A percentile compares a stretch with the other conserved stretches of the same genome.
Conservation (phyloP, 2,113 vertebrate genomes). For the Neodon shergylaensis region DNA sequence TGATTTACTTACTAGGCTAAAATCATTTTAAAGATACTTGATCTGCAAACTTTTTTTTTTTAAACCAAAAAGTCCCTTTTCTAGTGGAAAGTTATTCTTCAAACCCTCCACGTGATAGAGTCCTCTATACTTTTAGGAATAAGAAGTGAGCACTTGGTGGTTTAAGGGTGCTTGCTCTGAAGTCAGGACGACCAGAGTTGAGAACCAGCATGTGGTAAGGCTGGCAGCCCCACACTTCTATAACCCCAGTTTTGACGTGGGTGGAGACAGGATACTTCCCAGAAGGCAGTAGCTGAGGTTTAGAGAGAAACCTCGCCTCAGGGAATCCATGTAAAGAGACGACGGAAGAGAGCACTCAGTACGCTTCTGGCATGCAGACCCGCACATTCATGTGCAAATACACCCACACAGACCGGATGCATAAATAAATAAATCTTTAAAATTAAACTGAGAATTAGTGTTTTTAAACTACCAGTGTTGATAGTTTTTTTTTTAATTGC, state of each 20-base stretch:
- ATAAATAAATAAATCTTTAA: neutral
- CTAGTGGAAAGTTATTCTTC: neutral
- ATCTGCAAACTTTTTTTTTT: neutral
- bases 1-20: neutral
- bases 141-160: neutral
- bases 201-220: too few species aligned
- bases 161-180: neutral
- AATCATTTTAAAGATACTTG: neutral
- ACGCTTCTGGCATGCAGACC: too few species aligned
- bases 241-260: neutral
- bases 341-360: neutral
- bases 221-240: neutral
- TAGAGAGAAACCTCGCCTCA: neutral
- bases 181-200: neutral
- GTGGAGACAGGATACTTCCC: neutral
- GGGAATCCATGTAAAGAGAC: neutral
- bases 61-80: neutral
- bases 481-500: neutral
- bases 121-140: neutral
- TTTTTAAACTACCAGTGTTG: neutral
- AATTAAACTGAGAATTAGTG: neutral
- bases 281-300: neutral
- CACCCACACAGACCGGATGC: too few species aligned
- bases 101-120: neutral
- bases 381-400: too few species aligned